Percentiles rank a stretch among this genome's conserved stretches.
phyloP scores from a whole-genome alignment of 1,140 invertebrate species.

The Notospermus geniculatus region DNA sequence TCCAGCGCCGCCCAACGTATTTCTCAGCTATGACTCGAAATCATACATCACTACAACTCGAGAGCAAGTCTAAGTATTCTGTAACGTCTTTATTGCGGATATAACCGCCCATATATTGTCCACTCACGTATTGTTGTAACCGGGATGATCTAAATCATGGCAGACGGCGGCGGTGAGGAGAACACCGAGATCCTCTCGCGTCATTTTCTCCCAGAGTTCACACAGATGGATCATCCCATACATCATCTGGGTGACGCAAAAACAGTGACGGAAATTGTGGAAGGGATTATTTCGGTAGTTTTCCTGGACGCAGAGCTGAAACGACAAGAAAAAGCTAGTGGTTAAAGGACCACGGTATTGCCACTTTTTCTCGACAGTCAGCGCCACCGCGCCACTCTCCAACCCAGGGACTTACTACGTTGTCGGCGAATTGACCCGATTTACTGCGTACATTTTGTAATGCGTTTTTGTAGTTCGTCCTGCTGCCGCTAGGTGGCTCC shows the following conservation, averaged over 20 bases:
- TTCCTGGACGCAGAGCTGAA: conserved; percentile 68
- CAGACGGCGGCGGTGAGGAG: conserved; percentile 81
- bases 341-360: neutral
- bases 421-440: too few species aligned
- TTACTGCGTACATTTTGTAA: too few species aligned
- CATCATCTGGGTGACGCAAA: conserved; percentile 89
- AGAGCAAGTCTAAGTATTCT: too few species aligned
- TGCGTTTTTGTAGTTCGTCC: too few species aligned
- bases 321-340: neutral
- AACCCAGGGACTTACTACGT: too few species aligned
- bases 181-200: conserved; percentile 74
- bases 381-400: too few species aligned
- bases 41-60: too few species aligned
- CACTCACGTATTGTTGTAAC: conserved; percentile 58
- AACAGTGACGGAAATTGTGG: conserved; percentile 86
- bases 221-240: conserved; percentile 59
- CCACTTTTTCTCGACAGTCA: neutral
- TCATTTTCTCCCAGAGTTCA: conserved; percentile 68
- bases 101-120: too few species aligned
- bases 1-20: too few species aligned
- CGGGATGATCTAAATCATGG: conserved; percentile 59
- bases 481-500: too few species aligned
- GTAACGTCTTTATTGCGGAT: too few species aligned
- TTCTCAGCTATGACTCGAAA: too few species aligned
- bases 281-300: conserved; percentile 89